Base-by-base conservation (phyloP, 2,797 vertebrate species). In the Acrossocheilus fasciatus region DNA sequence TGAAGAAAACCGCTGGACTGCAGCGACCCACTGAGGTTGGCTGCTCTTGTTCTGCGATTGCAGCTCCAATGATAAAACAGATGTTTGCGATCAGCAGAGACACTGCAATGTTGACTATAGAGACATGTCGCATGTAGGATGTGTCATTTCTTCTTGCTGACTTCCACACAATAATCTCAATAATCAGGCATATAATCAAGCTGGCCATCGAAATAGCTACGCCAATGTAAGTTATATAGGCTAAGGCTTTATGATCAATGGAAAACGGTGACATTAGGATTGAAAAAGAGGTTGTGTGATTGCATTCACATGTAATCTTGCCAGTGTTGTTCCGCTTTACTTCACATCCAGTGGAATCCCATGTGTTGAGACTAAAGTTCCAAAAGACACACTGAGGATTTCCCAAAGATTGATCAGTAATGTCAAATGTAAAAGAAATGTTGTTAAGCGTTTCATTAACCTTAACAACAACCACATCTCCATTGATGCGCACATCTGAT, bases 71-170 rank as follows among this genome's bases (percentile, higher is more conserved):
- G 14, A 98, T 92, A 89, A 99, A 99, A 95, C 97, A 98, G 77
- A 96, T 70, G 12, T 98, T 93, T 0, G 97, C 98, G 0, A 97
- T 92, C 86, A 99, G 88, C 26, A 99, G 95, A 3, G 96, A 97
- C 14, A 94, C 78, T 0, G 97, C 96, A 2, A 97, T 97, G 92
- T 99, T 99, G 77, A 97, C 91, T 0, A 98, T 97, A 69, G 96
- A 95, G 34, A 96, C 84, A 0, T 99, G 98, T 6, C 98, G 97
- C 94, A 98, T 97, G 68, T 97, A 97, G 20, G 97, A 96, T 6
- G 96, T 98, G 77, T 95, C 96, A 81, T 97, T 98, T 91, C 95
- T 97, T 26, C 93, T 96, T 86, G 98, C 95, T 0, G 94, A 95
- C 68, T 93, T 97, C 98, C 97, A 99, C 10, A 97, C 94, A 43